Conservation (phyloP, 2,113 vertebrate genomes). For the Camelus dromedarius region DNA sequence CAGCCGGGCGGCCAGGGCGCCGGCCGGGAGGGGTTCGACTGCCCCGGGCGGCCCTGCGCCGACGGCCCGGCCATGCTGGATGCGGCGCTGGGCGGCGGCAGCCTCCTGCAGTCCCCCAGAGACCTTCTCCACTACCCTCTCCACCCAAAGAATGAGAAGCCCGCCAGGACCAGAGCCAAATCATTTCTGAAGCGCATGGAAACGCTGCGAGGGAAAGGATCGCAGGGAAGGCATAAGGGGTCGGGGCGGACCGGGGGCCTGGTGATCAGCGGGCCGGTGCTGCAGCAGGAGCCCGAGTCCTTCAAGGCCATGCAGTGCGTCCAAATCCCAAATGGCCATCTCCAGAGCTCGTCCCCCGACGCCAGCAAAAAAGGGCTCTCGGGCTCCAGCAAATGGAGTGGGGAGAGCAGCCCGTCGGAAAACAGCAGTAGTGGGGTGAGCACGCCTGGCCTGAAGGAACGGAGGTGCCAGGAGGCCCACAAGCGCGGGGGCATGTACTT, state of each 20-base stretch:
- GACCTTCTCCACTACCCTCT: slow-evolving; percentile 87
- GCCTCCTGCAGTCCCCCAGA: slow-evolving; percentile 84
- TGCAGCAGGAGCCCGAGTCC: slow-evolving; percentile 92
- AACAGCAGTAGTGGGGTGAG: slow-evolving; percentile 89
- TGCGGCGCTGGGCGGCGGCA: slow-evolving; percentile 80
- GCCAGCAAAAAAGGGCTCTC: slow-evolving; percentile 76
- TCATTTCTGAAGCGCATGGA: slow-evolving; percentile 97
- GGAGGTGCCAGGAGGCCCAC: slow-evolving; percentile 89
- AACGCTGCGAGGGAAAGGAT: slow-evolving; percentile 91
- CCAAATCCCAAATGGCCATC: slow-evolving; percentile 91
- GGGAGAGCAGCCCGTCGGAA: slow-evolving; percentile 92
- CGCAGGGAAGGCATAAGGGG: slow-evolving; percentile 89
- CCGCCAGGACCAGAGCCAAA: slow-evolving; percentile 92
- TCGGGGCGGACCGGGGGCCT: slow-evolving; percentile 85
- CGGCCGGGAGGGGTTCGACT: slow-evolving; percentile 88
- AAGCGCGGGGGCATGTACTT: slow-evolving; percentile 96
- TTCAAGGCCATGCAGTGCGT: slow-evolving; percentile 90
- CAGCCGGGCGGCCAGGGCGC: slow-evolving; percentile 73
- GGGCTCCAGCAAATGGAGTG: slow-evolving; percentile 86
- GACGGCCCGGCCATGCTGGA: slow-evolving; percentile 90
- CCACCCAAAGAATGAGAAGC: slow-evolving; percentile 91
- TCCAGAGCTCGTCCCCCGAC: slow-evolving; percentile 76
- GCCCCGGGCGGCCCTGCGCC: slow-evolving; percentile 85
- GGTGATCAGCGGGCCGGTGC: slow-evolving; percentile 92
- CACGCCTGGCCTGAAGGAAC: slow-evolving; percentile 92